phyloP scores from a whole-genome alignment of 2,888 invertebrate species.

The Hyppa rectilinea region DNA sequence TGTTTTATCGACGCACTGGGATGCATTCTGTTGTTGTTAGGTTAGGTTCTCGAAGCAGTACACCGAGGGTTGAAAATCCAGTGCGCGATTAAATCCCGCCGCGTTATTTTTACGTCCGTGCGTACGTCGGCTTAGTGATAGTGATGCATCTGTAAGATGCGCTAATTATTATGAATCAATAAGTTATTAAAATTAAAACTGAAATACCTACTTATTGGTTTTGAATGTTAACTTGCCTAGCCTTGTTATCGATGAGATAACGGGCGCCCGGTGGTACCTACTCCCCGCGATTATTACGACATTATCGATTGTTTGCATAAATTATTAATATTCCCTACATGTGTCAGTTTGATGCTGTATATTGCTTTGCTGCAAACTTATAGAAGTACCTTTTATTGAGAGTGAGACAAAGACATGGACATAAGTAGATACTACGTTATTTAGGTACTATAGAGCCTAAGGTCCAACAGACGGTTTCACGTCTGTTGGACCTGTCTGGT shows the following conservation, averaged over 20 bases:
- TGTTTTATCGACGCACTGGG: no score
- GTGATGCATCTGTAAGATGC: background rate
- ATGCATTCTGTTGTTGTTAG: no score
- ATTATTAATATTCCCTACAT: background rate
- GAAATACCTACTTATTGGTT: background rate
- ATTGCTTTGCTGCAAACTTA: background rate
- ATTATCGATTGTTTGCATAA: conserved; percentile 4
- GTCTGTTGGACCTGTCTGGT: no score
- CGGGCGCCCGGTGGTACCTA: conserved; percentile 13
- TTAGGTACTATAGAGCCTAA: no score
- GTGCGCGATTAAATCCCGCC: no score
- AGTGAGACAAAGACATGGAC: no score
- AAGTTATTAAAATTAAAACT: background rate
- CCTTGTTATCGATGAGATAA: conserved; percentile 37
- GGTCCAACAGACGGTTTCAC: no score
- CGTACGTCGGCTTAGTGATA: no score
- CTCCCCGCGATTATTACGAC: conserved; percentile 4
- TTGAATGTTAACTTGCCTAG: conserved; percentile 5
- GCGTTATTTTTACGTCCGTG: no score
- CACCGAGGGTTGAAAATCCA: no score
- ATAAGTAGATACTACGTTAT: no score
- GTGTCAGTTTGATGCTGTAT: background rate
- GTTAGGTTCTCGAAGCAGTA: no score
- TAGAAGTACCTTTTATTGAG: background rate
- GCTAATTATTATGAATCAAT: background rate